Evolutionary conservation across 2,113 vertebrate species (phyloP), one percentile per base, ranked within the genome.

Genomic region (Prunella fulvescens): DNA sequence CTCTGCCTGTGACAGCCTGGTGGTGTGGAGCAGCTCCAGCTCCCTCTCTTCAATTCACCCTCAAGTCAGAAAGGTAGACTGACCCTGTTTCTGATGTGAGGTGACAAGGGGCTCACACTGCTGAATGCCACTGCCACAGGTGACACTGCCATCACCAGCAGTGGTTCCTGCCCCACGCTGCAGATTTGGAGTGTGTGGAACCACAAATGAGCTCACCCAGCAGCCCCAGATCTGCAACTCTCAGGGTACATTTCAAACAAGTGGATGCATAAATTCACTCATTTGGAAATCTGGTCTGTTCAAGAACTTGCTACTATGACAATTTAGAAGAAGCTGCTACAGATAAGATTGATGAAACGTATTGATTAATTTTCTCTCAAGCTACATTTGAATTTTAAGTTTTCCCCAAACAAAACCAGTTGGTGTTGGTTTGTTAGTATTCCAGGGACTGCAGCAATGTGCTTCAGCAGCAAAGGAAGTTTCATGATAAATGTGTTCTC

Each of bases 401-500:
- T 96, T 91, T 92, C 91, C 87, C 80, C 93, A 89, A 97, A 93
- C 94, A 96, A 95, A 96, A 73, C n/a, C 54, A 42, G 65, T 90
- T 90, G 51, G 35, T 17, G 66, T 81, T 35, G 48, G 89, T 89
- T 95, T 95, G 81, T 98, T 98, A 97, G 96, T 96, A 98, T 98
- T 97, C 97, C 79, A 78, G 77, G 76, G 97, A 97, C 95, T 81
- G 69, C 92, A 95, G 97, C 91, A 97, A 90, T 42, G 84, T 11
- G 70, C 77, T 95, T 97, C 90, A 91, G 93, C 83, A 92, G 91
- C 19, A 12, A 97, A 97, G 89, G 92, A 98, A 98, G 96, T 97
- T 98, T 90, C 87, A 89, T 98, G 98, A 98, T 97, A 97, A 98
- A 98, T 98, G 98, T 94, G 87, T 88, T 97, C 96, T 97, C 91